Base-by-base conservation (phyloP, 1,140 invertebrate species). In the Drosophila ficusphila region DNA sequence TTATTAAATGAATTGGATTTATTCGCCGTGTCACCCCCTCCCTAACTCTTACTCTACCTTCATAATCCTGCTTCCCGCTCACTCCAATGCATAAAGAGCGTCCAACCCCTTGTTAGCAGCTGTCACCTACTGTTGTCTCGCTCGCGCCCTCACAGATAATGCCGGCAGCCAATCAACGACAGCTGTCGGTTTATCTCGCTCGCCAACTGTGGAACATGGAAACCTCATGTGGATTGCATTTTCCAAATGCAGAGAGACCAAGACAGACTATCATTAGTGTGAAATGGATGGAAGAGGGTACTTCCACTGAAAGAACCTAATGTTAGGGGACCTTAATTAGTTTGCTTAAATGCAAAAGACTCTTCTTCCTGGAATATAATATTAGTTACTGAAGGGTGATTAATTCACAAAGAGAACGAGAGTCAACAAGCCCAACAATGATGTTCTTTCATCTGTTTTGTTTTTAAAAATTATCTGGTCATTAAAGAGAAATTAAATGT, bases 1-100 rank as follows among this genome's bases (percentile, higher is more conserved):
- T 90, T 90, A 90, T 90, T 81, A 90, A 90, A 90, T 90, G 88
- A 90, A 90, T 90, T 90, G 88, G 88, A 90, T 90, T 90, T 90
- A 83, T 90, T 70, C 58, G 53, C 48, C 61, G 74, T 70, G 34
- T 29, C 61, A 62, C 38, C 57, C n/a, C 18, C 23, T 2, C 23
- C 41, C 21, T 36, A n/a, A 21, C 29, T 31, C 52, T 39, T 6
- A 29, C 12, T 23, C 18, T 14, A 12, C 47, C 29, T 7, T 16
- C 11, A 6, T 6, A 46, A 1, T 31, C 4, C 34, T 36, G 36
- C 14, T 38, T 42, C 14, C 19, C 39, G 39, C 36, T 34, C 48
- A 19, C 36, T 29, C 27, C 34, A 16, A 12, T 18, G 12, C 31
- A 41, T n/a, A 31, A 38, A 42, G n/a, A 25, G 49, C 18, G 44